phyloP scores from a whole-genome alignment of 2,797 vertebrate genomes.

The Lacerta bilineata region DNA sequence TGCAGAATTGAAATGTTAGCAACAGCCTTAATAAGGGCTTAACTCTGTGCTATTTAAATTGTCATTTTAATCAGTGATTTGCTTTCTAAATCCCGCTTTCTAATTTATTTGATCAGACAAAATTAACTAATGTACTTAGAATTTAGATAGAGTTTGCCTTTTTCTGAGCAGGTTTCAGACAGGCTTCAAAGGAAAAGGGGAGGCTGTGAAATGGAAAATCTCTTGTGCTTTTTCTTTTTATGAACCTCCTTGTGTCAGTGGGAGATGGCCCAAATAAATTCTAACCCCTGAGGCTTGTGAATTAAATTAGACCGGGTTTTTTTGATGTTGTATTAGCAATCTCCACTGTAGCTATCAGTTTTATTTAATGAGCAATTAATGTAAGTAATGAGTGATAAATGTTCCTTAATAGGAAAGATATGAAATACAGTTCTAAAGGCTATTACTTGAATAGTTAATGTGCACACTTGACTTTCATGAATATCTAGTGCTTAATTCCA shows the following conservation, averaged over 20 bases:
- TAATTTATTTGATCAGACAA: constrained; percentile 16
- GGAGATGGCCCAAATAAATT: constrained; percentile 21
- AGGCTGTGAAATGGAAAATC: constrained; percentile 2
- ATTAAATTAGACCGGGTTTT: constrained; percentile 26
- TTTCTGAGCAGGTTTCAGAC: constrained; percentile 2
- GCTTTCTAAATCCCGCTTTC: constrained; percentile 30
- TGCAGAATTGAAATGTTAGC: constrained; percentile 24
- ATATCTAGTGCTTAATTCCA: not conserved
- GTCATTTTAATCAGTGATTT: constrained; percentile 15
- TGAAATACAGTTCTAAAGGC: not conserved
- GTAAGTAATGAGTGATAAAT: not conserved
- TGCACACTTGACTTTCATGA: not conserved
- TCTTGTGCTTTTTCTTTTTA: constrained; percentile 19
- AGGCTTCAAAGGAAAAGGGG: not conserved
- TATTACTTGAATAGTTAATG: not conserved
- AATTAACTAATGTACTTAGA: constrained; percentile 33
- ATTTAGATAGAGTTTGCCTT: constrained; percentile 26
- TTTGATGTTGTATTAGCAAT: constrained; percentile 19
- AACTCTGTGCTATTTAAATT: not conserved
- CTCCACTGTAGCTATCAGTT: constrained; percentile 13
- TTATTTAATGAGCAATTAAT: constrained; percentile 33
- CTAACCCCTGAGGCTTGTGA: not conserved
- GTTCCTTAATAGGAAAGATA: constrained; percentile 28
- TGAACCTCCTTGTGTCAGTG: not conserved
- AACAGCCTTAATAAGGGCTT: constrained; percentile 4